Evolutionary conservation across 2,797 vertebrate genomes (phyloP), one percentile per base, ranked within the genome.

Genomic region (Gila robusta): DNA sequence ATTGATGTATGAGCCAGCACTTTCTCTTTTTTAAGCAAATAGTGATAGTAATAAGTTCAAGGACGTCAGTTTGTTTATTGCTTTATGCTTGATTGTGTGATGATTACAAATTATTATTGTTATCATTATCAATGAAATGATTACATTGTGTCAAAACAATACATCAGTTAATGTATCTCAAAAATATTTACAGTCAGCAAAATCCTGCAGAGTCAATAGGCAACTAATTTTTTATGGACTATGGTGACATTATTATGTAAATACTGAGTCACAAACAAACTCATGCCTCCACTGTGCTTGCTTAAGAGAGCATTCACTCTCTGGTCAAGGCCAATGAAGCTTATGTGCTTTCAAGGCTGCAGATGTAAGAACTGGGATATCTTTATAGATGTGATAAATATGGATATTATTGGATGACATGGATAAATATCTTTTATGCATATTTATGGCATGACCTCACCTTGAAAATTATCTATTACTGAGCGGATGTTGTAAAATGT

Each of bases 381-480:
- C 79, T 81, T 70, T 81, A 69, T 67, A 21, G 79, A 79, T 26
- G 79, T 59, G 59, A 79, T n/a, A 87, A 66, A 85, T 79, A 35
- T 44, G 19, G n/a, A 23, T 66, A 67, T 49, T 49, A 69, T 49
- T 81, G 79, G 28, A 52, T 49, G 26, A 28, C 62, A 66, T 8
- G 19, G 62, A 81, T 81, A 44, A 64, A 79, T 79, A 28, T 17
- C 11, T 37, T n/a, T 78, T 69, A 78, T n/a, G 35, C 11, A 39
- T 37, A 77, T 87, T 41, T 86, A 66, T 66, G 84, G 7, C 87
- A 89, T 83, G 79, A 85, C 49, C 49, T 90, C 81, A 90, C 90
- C 87, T 90, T 89, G 56, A n/a, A 70, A 74, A 86, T 67, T 26
- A 84, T 85, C 86, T 79, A 79, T 64, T 79, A 56, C 16, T 62